Conservation (phyloP, 2,888 invertebrate genomes). For the Psylliodes chrysocephalus region DNA sequence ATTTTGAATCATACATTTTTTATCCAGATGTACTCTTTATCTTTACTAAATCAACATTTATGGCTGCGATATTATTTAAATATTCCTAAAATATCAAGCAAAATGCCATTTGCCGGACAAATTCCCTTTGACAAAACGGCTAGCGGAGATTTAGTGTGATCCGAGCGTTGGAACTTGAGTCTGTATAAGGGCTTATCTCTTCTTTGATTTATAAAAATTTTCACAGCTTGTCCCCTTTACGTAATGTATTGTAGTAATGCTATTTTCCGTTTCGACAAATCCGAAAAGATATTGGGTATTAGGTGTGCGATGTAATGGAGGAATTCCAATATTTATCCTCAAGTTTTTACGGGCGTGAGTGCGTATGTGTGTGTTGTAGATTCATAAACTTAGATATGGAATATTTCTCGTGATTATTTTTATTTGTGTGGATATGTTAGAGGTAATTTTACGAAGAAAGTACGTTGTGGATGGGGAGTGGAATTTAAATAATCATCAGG, state of each 20-base stretch:
- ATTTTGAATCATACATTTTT: no score
- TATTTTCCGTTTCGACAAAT: constrained; percentile 15
- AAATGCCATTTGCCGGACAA: constrained; percentile 5
- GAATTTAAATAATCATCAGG: no score
- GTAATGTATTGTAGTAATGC: constrained; percentile 7
- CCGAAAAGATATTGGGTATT: constrained; percentile 6
- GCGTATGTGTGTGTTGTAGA: no score
- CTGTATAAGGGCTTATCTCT: background rate
- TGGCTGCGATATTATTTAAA: no score
- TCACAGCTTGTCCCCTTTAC: constrained; percentile 4
- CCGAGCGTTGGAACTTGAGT: background rate
- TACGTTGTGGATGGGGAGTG: no score
- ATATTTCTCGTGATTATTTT: no score
- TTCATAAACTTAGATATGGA: no score
- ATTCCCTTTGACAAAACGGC: background rate
- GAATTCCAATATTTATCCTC: background rate
- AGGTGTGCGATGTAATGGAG: background rate
- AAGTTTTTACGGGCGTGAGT: background rate
- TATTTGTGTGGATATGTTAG: background rate
- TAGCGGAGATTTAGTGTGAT: background rate
- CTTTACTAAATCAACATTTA: no score
- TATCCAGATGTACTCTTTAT: no score
- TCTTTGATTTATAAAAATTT: background rate
- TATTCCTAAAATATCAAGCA: background rate
- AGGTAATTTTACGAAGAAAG: background rate